Evolutionary conservation across 1,140 invertebrate species (phyloP), one percentile per base, ranked within the genome.

Genomic region (Notospermus geniculatus): DNA sequence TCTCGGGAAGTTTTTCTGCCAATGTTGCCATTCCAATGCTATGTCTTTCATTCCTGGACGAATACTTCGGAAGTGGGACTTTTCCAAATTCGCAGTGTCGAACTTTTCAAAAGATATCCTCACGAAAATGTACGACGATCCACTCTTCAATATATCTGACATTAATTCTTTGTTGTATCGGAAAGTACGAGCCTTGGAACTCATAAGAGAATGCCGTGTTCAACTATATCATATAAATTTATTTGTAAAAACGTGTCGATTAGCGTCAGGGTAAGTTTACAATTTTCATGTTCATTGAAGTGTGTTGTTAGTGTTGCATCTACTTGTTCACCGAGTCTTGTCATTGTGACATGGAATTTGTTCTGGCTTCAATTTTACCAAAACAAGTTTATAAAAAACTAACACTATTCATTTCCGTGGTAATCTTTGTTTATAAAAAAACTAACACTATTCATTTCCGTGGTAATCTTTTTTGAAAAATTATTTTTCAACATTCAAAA

Each of bases 1-100:
- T 76, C 81, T 93, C 52, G 91, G 91, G 17, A 87, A 91, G 71
- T 92, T 91, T 80, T 92, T 94, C 78, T 95, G 92, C 76, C 91
- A 91, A 5, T 90, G 90, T 30, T 95, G 92, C 76, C 92, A 94
- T 79, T 88, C 85, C 11, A 90, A 91, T 75, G 86, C 91, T 69
- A 81, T 87, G 54, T 83, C 88, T 4, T 78, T 88, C 55, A 90
- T 94, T 69, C 92, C 92, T 22, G 90, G 88, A 15, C 84, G 87
- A 70, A 88, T 95, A 45, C 78, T 92, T 15, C 83, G 86, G 61
- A 86, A 88, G 70, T 91, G 89, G 88, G 87, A 89, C 74, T 88
- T 91, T 70, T 86, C 74, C 2, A 74, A 73, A 69, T 91, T 90
- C 82, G 84, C 86, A 7, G 91, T 95, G 2, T 91, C 90, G 25